Evolutionary conservation across 2,888 invertebrate species (phyloP).

Genomic region (Stomorhina lunata): DNA sequence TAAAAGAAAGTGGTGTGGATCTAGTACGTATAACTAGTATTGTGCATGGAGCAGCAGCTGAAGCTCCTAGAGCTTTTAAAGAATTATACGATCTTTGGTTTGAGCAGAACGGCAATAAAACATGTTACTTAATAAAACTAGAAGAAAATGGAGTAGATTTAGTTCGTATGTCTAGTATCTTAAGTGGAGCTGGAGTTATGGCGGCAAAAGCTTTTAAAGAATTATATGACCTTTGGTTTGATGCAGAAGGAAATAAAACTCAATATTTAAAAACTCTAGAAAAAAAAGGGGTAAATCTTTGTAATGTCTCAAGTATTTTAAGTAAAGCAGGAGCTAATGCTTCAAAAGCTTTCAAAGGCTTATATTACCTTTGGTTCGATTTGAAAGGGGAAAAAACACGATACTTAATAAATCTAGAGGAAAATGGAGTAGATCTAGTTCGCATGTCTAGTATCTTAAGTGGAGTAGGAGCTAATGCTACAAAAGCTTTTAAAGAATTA

Average conservation of each 20-base stretch:
- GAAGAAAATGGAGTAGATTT: neutral
- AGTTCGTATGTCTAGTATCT: neutral
- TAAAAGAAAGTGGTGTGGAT: too few relatives aligned
- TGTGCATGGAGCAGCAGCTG: too few relatives aligned
- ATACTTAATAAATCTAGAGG: neutral
- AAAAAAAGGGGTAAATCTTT: neutral
- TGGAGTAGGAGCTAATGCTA: neutral
- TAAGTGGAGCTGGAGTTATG: neutral
- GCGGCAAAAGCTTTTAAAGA: neutral
- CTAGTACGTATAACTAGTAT: too few relatives aligned
- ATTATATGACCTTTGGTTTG: neutral
- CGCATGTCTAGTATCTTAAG: neutral
- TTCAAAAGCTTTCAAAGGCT: neutral
- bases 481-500: neutral
- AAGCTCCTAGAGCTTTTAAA: neutral
- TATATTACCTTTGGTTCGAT: neutral
- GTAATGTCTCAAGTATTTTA: neutral
- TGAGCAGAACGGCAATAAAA: neutral
- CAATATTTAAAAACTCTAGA: neutral
- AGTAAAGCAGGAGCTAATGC: neutral
- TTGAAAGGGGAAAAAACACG: neutral
- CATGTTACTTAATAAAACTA: neutral
- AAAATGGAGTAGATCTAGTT: neutral
- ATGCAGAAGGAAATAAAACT: neutral
- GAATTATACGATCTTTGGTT: neutral